These are phyloP conservation scores for Cirrhinus mrigala DNA, from an alignment of 2,797 vertebrate genomes.

Conservation along the genomic window DNA sequence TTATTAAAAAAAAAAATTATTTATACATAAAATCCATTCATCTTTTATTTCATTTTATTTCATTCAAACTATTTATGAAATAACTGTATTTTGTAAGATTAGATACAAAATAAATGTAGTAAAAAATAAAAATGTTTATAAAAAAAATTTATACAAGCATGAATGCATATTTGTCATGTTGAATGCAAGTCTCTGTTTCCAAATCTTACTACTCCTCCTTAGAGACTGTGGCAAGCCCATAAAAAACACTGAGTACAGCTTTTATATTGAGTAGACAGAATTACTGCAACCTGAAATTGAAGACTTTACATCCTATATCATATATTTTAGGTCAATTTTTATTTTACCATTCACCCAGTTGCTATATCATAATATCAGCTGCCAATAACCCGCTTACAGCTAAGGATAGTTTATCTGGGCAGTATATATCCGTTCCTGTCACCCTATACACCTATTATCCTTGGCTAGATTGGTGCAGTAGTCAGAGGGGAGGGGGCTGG, in stretches of 20 bases:
- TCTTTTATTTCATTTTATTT: no score
- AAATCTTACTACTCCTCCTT: neutral
- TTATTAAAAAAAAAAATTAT: no score
- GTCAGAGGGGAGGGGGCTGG: slow-evolving; percentile 22
- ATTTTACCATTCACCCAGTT: neutral
- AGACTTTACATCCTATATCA: neutral
- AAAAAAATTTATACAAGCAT: no score
- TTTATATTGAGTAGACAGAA: slow-evolving; percentile 17
- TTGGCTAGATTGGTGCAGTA: slow-evolving; percentile 13
- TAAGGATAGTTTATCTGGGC: slow-evolving; percentile 30
- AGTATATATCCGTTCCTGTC: slow-evolving; percentile 20
- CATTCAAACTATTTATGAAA: no score
- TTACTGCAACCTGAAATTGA: slow-evolving; percentile 11
- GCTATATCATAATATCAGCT: slow-evolving; percentile 5
- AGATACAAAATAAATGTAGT: neutral
- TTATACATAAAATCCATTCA: no score
- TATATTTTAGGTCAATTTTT: neutral
- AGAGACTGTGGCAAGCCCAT: slow-evolving; percentile 2
- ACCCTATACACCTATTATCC: slow-evolving; percentile 25
- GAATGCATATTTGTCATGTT: neutral
- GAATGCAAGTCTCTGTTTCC: neutral
- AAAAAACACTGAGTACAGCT: neutral
- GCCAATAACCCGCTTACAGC: slow-evolving; percentile 30
- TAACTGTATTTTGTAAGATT: neutral
- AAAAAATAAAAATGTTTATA: neutral